These are phyloP conservation scores for Polyommatus iphigenia DNA, from an alignment of 2,888 invertebrate genomes.

Conservation along the genomic window DNA sequence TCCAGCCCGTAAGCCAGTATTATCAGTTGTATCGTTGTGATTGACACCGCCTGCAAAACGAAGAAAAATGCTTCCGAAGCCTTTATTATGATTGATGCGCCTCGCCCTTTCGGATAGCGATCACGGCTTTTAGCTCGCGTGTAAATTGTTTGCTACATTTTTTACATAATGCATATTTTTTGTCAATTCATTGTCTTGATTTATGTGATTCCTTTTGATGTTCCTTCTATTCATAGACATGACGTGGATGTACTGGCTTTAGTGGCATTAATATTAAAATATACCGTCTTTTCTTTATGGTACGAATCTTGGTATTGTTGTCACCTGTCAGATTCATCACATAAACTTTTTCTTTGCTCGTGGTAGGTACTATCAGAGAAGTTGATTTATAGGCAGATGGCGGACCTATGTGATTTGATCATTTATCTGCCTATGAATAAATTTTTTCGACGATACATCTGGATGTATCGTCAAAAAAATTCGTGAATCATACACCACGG, in stretches of 20 bases:
- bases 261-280: not conserved
- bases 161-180: slow-evolving; percentile 32
- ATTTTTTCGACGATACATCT: no score
- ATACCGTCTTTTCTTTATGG: not conserved
- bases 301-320: not conserved
- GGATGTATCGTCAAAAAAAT: no score
- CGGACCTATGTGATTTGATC: no score
- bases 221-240: slow-evolving; percentile 5
- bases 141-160: slow-evolving; percentile 35
- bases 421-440: no score
- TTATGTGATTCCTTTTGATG: slow-evolving; percentile 31
- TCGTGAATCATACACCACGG: no score
- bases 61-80: slow-evolving; percentile 68
- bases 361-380: no score
- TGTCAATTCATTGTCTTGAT: slow-evolving; percentile 31
- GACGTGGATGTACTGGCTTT: not conserved
- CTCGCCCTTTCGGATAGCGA: slow-evolving; percentile 41
- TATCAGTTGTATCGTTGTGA: slow-evolving; percentile 57
- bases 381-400: no score
- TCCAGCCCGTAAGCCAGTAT: slow-evolving; percentile 34
- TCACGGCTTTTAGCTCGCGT: slow-evolving; percentile 40
- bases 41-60: slow-evolving; percentile 61
- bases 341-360: not conserved
- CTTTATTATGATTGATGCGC: slow-evolving; percentile 73
- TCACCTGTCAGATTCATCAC: not conserved